These are phyloP conservation scores for Neodiprion fabricii DNA, from an alignment of 1,140 invertebrate species.

Conservation along the genomic window DNA sequence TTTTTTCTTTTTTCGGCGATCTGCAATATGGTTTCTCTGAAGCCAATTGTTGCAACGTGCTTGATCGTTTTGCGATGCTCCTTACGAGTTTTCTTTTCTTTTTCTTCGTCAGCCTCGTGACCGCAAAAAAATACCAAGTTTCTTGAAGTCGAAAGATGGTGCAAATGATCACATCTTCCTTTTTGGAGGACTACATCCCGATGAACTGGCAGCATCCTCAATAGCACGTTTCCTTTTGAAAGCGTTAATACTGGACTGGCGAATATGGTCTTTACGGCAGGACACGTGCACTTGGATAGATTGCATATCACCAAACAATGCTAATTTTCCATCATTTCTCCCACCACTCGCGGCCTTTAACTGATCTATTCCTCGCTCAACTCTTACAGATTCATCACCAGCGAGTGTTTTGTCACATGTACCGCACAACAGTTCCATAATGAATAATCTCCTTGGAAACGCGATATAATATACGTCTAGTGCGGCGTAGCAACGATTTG, in stretches of 20 bases:
- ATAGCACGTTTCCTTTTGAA: neutral
- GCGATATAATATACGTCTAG: neutral
- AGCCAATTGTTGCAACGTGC: neutral
- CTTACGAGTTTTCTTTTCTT: neutral
- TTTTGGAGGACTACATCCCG: neutral
- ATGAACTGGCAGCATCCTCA: neutral
- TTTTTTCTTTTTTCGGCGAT: neutral
- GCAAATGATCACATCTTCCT: neutral
- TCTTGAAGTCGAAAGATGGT: conserved; percentile 41
- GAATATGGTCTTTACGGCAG: neutral
- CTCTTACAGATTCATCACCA: neutral
- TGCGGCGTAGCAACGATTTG: neutral
- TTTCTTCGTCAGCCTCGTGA: neutral
- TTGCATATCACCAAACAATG: neutral
- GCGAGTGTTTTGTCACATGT: neutral
- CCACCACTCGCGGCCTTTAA: neutral
- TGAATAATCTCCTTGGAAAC: neutral
- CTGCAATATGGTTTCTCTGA: neutral
- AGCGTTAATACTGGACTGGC: neutral
- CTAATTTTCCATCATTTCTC: neutral
- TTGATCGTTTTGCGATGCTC: neutral
- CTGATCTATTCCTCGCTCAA: neutral
- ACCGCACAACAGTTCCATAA: neutral
- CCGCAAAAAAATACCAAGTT: conserved; percentile 48
- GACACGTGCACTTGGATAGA: neutral